phyloP scores from a whole-genome alignment of 1,140 invertebrate species.

The Vollenhovia emeryi region DNA sequence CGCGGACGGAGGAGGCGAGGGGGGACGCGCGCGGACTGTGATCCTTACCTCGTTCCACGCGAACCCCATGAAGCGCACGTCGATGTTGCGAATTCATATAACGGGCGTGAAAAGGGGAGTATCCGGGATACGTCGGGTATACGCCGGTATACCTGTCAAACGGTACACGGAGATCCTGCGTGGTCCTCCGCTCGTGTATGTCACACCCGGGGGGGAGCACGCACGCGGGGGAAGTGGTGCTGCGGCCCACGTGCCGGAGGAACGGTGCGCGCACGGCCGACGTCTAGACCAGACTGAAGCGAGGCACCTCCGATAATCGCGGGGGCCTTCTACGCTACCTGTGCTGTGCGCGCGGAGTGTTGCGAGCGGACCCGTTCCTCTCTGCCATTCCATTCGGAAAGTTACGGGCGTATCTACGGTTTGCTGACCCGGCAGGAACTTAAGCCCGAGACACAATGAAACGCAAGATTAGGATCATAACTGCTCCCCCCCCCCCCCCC shows the following conservation, averaged over 20 bases:
- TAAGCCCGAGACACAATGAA: slow-evolving; percentile 16
- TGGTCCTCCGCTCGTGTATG: slow-evolving; percentile 2
- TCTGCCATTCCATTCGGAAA: slow-evolving; percentile 48
- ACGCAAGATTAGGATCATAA: slow-evolving; percentile 26
- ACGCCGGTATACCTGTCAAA: not conserved
- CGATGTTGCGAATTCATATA: slow-evolving; percentile 78
- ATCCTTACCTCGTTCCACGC: slow-evolving; percentile 80
- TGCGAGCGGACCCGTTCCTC: slow-evolving; percentile 3
- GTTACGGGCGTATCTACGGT: slow-evolving; percentile 57
- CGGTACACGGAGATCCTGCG: not conserved
- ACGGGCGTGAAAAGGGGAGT: slow-evolving; percentile 45
- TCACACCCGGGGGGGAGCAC: not conserved
- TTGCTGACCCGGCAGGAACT: slow-evolving; percentile 35
- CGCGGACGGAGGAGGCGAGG: not conserved
- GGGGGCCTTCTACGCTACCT: slow-evolving; percentile 74
- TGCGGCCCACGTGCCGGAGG: not conserved
- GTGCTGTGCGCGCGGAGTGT: slow-evolving; percentile 61
- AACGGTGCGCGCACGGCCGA: slow-evolving; percentile 74
- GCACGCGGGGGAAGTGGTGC: not conserved
- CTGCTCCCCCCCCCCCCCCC: not conserved
- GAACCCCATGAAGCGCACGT: slow-evolving; percentile 79
- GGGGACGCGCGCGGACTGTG: not conserved
- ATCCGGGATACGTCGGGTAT: not conserved
- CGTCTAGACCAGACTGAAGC: slow-evolving; percentile 80
- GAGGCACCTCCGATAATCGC: slow-evolving; percentile 54